Percentiles rank a stretch among this genome's conserved stretches.
Conservation (phyloP, 2,113 vertebrate genomes). For the Nyctereutes procyonoides region DNA sequence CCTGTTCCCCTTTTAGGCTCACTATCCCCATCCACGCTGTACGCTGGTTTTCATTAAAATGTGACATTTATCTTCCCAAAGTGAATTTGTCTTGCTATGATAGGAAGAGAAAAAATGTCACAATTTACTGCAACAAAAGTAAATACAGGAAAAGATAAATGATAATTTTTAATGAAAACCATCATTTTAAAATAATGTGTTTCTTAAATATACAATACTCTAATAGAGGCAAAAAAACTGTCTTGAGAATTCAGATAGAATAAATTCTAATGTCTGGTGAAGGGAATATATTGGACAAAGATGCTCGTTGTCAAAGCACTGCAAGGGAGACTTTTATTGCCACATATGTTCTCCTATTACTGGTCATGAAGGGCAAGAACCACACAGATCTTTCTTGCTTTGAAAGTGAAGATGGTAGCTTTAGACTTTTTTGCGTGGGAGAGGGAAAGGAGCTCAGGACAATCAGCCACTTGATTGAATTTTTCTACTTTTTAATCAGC, state of each 20-base stretch:
- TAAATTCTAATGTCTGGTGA: not conserved
- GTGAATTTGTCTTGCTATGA: conserved; percentile 60
- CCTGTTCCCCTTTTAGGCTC: conserved; percentile 2
- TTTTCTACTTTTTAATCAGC: not conserved
- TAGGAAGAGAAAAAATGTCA: conserved; percentile 61
- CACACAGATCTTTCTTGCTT: not conserved
- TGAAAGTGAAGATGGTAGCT: not conserved
- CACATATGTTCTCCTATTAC: not conserved
- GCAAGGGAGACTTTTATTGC: not conserved
- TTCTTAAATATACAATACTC: conserved; percentile 34
- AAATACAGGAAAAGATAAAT: conserved; percentile 61
- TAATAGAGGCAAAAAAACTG: not conserved
- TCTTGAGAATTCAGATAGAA: conserved; percentile 46
- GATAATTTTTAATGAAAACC: conserved; percentile 65
- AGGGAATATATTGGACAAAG: not conserved
- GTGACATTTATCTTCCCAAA: conserved; percentile 75
- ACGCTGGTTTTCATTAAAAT: conserved; percentile 76
- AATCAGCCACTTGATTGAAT: not conserved
- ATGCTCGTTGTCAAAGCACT: not conserved
- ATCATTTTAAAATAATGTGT: conserved; percentile 58
- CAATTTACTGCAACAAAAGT: conserved; percentile 47
- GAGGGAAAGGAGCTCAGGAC: not conserved
- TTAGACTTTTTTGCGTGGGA: not conserved
- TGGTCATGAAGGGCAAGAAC: not conserved
- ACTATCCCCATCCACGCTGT: not conserved